Evolutionary conservation across 2,888 invertebrate genomes (phyloP), one percentile per base, ranked within the genome.

Genomic region (Chymomyza amoena): DNA sequence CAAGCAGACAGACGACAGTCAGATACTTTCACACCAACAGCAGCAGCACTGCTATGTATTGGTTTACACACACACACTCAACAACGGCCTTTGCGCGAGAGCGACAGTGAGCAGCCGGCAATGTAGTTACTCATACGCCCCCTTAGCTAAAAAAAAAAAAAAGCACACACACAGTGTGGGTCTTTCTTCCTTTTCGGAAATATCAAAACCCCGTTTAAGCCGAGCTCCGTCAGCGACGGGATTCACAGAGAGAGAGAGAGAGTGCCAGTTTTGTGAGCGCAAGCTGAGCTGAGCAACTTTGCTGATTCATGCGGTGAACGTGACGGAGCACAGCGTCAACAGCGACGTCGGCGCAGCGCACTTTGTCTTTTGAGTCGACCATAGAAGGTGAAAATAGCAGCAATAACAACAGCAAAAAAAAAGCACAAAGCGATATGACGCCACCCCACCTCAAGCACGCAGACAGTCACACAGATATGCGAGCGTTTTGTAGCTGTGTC

Each of bases 221-320:
- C 54, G 18, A 18, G 18, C 16, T 18, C 39, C 45, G 62, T n/a
- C 54, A 61, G 64, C 54, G 67, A 65, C 72, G 83, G 87, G 87
- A 83, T 87, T 83, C 82, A 87, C 83, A 82, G 32, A 32, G 32
- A 6, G 7, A 32, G 7, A 32, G 68, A 63, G 36, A 56, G 32
- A 45, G 39, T 7, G 13, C 39, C 2, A 32, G 9, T 32, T 32
- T 9, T 10, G 39, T 13, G 39, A 45, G 39, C 13, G 39, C 39
- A 13, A 45, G 39, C 39, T 45, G 7, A 45, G 39, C 39, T n/a
- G n/a, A 13, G 39, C 39, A 45, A 45, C 13, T 45, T 62, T 36
- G 87, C 82, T 89, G 88, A 88, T 85, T 89, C 89, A 88, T 87
- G 72, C 76, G 77, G 77, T 83, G 84, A 87, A 83, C 80, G 83